Evolutionary conservation across 2,888 invertebrate genomes (phyloP), one percentile per base, ranked within the genome.

Genomic region (Ophion costatus): DNA sequence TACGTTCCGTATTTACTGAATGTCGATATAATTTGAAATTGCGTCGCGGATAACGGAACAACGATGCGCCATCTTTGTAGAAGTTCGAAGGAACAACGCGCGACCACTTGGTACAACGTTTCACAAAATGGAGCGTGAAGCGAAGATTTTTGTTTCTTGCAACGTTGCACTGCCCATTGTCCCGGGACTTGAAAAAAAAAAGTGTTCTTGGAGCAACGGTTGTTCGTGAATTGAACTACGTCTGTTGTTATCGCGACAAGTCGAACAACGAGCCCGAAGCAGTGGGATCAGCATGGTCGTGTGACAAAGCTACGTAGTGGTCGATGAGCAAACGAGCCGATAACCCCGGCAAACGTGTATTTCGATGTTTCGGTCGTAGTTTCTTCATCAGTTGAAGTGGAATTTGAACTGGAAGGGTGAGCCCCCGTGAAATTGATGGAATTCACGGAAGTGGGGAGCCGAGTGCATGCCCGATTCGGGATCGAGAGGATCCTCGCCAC

Each of bases 391-490:
- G 95, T 98, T 98, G 94, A 98, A 99, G 94, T 99, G 98, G 95
- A 99, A 99, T 95, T 98, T 98, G 95, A 99, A 99, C 94, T 98
- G 98, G 96, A 98, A 99, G 94, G 98, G 98, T 92, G 97, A 97
- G 86, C 97, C 78, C 86, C 97, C 97, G 93, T 96, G 96, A 90
- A 93, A 93, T 81, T 92, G 96, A 95, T 97, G 96, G 95, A 98
- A 98, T 84, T 95, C 94, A 88, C 94, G 94, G 93, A 95, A 95
- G 91, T 97, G 20, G 1, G 67, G 59, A 11, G 38, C 38, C n/a
- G 59, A 95, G 89, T 95, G 95, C 88, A 94, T 95, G 22, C 95
- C 95, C 7, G 96, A 95, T 94, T 99, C 99, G 0, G 99, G 99
- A 95, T 99, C 99, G 79, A 99, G 95, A 0, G 99, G 99, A 95